phyloP scores from a whole-genome alignment of 2,888 invertebrate species.

The Smittia sp. region DNA sequence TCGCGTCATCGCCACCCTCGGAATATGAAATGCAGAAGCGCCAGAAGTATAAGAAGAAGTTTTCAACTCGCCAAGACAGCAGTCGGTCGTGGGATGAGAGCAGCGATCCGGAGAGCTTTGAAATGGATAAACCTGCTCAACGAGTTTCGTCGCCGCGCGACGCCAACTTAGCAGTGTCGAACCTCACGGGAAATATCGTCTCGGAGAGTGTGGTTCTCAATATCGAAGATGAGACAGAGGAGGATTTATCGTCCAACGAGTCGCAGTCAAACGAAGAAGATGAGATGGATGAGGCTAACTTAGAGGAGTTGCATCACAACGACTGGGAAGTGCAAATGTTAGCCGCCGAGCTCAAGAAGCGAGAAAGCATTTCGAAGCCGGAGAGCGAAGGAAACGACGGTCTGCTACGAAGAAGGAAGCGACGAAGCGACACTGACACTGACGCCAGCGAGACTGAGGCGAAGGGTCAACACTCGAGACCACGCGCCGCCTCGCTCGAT shows the following conservation, averaged over 20 bases:
- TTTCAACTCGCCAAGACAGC: slow-evolving; percentile 50
- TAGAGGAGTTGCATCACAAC: slow-evolving; percentile 51
- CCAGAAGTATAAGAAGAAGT: slow-evolving; percentile 42
- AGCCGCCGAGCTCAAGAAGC: slow-evolving; percentile 67
- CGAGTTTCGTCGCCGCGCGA: neutral
- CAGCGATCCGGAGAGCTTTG: slow-evolving; percentile 66
- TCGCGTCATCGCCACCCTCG: slow-evolving; percentile 60
- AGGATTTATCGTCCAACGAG: slow-evolving; percentile 49
- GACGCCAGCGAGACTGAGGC: slow-evolving; percentile 51
- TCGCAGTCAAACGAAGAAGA: slow-evolving; percentile 46
- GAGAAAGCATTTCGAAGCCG: slow-evolving; percentile 50
- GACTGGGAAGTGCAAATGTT: slow-evolving; percentile 80
- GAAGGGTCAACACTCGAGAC: slow-evolving; percentile 46
- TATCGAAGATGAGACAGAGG: slow-evolving; percentile 50
- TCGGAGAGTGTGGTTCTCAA: slow-evolving; percentile 49
- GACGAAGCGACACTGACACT: slow-evolving; percentile 52
- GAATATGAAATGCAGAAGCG: slow-evolving; percentile 39
- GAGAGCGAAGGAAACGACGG: slow-evolving; percentile 41
- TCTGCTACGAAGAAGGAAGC: slow-evolving; percentile 47
- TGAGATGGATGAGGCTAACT: slow-evolving; percentile 44
- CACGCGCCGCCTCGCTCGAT: slow-evolving; percentile 51
- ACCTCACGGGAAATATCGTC: slow-evolving; percentile 54
- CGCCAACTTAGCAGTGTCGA: slow-evolving; percentile 45
- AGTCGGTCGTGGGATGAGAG: slow-evolving; percentile 68
- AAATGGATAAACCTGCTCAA: slow-evolving; percentile 56